phyloP scores from a whole-genome alignment of 2,113 vertebrate genomes.

The Ranitomeya variabilis region DNA sequence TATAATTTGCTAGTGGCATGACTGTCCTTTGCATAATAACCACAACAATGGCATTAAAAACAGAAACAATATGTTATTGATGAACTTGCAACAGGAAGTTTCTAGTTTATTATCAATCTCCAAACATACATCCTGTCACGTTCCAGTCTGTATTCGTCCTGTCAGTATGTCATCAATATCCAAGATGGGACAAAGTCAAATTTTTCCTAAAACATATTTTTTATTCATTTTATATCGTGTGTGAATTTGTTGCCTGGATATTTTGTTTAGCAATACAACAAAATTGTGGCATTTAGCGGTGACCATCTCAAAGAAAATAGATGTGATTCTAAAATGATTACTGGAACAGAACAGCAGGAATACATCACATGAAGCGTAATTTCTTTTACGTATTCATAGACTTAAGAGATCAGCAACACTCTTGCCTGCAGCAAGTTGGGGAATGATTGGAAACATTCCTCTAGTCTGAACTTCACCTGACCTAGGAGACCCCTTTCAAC shows the following conservation, averaged over 20 bases:
- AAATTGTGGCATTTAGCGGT: background rate
- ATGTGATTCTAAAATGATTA: slow-evolving; percentile 27
- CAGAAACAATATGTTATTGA: too few relatives aligned
- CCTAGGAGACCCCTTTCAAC: background rate
- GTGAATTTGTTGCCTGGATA: background rate
- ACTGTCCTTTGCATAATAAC: too few relatives aligned
- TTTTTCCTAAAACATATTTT: background rate
- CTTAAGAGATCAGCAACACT: accelerated
- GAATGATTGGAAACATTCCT: slow-evolving; percentile 52
- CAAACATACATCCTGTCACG: too few relatives aligned
- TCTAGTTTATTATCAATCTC: too few relatives aligned
- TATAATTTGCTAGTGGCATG: too few relatives aligned
- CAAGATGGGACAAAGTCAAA: background rate
- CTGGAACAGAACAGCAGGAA: background rate
- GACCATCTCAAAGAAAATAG: background rate
- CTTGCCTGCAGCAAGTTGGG: background rate
- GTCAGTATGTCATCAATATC: too few relatives aligned
- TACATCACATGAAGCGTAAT: slow-evolving; percentile 20
- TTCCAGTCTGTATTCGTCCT: too few relatives aligned
- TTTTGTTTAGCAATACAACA: background rate
- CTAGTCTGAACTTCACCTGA: slow-evolving; percentile 52
- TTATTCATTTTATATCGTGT: background rate
- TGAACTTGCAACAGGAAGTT: too few relatives aligned
- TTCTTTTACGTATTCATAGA: background rate
- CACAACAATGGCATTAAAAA: too few relatives aligned